A percentile compares a stretch with the other conserved stretches of the same genome.
These are phyloP conservation scores for Serrognathus titanus DNA, from an alignment of 2,888 invertebrate species.

Conservation along the genomic window DNA sequence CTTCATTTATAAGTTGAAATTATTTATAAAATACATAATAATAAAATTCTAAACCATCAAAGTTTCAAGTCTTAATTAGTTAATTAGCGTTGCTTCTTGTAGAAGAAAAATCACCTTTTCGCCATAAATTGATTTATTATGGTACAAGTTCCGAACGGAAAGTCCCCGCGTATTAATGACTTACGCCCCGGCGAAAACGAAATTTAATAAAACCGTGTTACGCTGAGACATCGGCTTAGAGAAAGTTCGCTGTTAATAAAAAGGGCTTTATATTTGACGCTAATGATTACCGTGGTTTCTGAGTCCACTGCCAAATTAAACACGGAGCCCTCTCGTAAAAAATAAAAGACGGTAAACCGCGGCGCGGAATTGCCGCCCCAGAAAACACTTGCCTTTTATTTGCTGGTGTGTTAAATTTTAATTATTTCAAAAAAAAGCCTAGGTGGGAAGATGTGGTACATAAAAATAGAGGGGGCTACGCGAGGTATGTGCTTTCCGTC, in stretches of 20 bases:
- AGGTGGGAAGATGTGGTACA: too few relatives aligned
- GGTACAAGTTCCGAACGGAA: background rate
- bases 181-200: slow-evolving; percentile 33
- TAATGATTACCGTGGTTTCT: slow-evolving; percentile 34
- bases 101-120: too few relatives aligned
- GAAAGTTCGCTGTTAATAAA: slow-evolving; percentile 37
- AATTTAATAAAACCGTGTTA: slow-evolving; percentile 35
- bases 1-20: too few relatives aligned
- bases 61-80: too few relatives aligned
- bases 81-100: too few relatives aligned
- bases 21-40: too few relatives aligned
- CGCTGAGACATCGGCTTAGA: slow-evolving; percentile 29
- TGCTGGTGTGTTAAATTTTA: slow-evolving; percentile 14
- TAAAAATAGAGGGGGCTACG: too few relatives aligned
- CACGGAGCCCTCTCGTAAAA: slow-evolving; percentile 6
- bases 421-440: background rate
- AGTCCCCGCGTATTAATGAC: slow-evolving; percentile 25
- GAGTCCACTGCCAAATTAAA: slow-evolving; percentile 13
- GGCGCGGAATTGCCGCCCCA: slow-evolving; percentile 16
- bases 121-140: too few relatives aligned
- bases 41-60: too few relatives aligned
- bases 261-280: slow-evolving; percentile 36
- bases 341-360: slow-evolving; percentile 14
- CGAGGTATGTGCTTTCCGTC: too few relatives aligned
- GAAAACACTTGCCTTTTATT: slow-evolving; percentile 19